Evolutionary conservation across 2,888 invertebrate species (phyloP), one percentile per base, ranked within the genome.

Genomic region (Acronicta aceris): DNA sequence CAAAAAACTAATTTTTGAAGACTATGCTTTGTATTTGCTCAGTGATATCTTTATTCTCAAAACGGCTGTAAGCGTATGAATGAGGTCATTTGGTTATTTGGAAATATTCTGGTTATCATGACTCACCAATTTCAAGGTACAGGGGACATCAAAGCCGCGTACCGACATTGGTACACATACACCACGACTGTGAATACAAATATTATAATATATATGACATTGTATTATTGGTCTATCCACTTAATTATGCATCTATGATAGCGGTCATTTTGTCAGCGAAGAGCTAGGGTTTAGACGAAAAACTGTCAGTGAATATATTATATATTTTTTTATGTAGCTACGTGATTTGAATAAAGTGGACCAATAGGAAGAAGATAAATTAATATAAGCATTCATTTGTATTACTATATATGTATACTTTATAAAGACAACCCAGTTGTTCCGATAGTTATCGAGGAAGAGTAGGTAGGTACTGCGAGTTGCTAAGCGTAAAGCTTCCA

Each of bases 21-120:
- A 69, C 62, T 60, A 52, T 46, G 50, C 41, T 33, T 66, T 48
- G 62, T 79, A 73, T 84, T 85, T 76, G 78, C 74, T 82, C 73
- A 73, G 74, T 67, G 76, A 74, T 84, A 80, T 78, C 70, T 82
- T 75, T 77, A 78, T 80, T 80, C 80, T 81, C 77, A 79, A 81
- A 81, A 81, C 72, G 78, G 67, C 76, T 78, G 76, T 81, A 82
- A 79, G 79, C 82, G 83, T 82, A 82, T 89, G 87, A 87, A 82
- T 89, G 87, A 87, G 87, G 87, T 89, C 89, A 88, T 85, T 81
- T 74, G 61, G 78, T 66, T 79, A 78, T 85, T 86, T 83, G 81
- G 84, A 83, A 85, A 84, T 75, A 83, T 85, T 84, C 68, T 81
- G 81, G 78, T 67, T 73, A 55, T 62, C 5, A 58, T 82, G 83